Conservation (phyloP, 2,888 invertebrate genomes). For the Scelioninae gen. 1 region DNA sequence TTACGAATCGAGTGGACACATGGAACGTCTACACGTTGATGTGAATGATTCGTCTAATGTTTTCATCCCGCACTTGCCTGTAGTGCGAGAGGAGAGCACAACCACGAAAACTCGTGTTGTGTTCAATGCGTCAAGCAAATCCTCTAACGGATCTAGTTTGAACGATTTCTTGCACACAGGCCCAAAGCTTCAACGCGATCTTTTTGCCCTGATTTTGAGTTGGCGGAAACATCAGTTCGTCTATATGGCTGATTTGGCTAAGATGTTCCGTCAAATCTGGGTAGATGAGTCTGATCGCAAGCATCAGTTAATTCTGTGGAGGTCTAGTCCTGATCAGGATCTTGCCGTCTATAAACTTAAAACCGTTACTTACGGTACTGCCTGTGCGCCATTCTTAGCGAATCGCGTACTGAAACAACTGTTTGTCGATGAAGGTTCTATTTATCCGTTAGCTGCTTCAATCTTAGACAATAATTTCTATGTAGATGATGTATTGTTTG, state of each 20-base stretch:
- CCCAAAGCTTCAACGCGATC: not conserved
- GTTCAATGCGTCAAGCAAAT: not conserved
- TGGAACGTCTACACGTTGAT: too few relatives aligned
- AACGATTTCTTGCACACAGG: too few relatives aligned
- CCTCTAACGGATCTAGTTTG: not conserved
- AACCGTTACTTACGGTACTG: slow-evolving; percentile 14
- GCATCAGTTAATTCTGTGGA: slow-evolving; percentile 6
- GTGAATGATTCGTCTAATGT: not conserved
- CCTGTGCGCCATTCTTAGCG: slow-evolving; percentile 34
- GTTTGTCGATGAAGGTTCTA: slow-evolving; percentile 15
- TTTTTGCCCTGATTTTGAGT: not conserved
- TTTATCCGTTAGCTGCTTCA: not conserved
- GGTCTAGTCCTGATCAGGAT: not conserved
- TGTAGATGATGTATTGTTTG: slow-evolving; percentile 58
- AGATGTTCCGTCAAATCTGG: not conserved
- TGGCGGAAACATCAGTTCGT: not conserved
- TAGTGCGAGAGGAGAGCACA: not conserved
- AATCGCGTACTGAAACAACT: slow-evolving; percentile 27
- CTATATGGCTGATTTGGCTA: not conserved
- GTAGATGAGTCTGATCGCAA: not conserved
- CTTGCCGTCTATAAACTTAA: not conserved
- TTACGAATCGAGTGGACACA: not conserved
- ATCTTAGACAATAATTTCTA: slow-evolving; percentile 31
- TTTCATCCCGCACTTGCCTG: not conserved
- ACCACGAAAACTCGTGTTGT: slow-evolving; percentile 2